Percentiles rank a stretch among this genome's conserved stretches.
phyloP scores from a whole-genome alignment of 2,888 invertebrate genomes.

The Eubasilissa splendida region DNA sequence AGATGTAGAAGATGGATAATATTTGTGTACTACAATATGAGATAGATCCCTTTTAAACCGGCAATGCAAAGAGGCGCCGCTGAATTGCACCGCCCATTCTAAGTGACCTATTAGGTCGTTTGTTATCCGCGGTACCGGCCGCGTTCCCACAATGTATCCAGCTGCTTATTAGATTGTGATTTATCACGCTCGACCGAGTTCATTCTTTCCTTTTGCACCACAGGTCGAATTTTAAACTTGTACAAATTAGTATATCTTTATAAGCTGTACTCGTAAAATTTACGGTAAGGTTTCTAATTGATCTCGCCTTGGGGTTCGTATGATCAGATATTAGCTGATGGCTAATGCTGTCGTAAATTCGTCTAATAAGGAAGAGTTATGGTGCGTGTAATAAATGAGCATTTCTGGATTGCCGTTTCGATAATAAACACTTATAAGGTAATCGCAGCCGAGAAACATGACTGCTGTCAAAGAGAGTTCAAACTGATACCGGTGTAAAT shows the following conservation, averaged over 20 bases:
- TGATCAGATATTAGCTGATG: conserved; percentile 18
- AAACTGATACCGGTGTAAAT: no score
- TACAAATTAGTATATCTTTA: conserved; percentile 27
- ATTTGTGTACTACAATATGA: not conserved
- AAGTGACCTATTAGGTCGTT: conserved; percentile 53
- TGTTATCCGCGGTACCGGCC: conserved; percentile 41
- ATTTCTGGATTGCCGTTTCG: not conserved
- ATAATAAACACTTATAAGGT: not conserved
- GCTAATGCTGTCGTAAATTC: conserved; percentile 25
- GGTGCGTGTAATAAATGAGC: conserved; percentile 15
- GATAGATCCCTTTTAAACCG: conserved; percentile 21
- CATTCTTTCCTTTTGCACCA: conserved; percentile 38
- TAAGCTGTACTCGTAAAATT: conserved; percentile 17
- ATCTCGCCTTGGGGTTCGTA: conserved; percentile 23
- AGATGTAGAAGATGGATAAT: not conserved
- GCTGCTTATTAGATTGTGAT: conserved; percentile 54
- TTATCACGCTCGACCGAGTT: conserved; percentile 51
- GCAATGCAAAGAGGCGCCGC: conserved; percentile 53
- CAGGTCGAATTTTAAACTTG: conserved; percentile 18
- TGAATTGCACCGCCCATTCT: conserved; percentile 51
- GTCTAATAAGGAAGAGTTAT: conserved; percentile 39
- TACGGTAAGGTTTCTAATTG: conserved; percentile 27
- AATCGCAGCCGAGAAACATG: no score
- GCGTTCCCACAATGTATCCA: conserved; percentile 54
- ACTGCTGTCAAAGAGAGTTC: no score